Evolutionary conservation across 2,113 vertebrate species (phyloP).

Genomic region (Garra rufa): DNA sequence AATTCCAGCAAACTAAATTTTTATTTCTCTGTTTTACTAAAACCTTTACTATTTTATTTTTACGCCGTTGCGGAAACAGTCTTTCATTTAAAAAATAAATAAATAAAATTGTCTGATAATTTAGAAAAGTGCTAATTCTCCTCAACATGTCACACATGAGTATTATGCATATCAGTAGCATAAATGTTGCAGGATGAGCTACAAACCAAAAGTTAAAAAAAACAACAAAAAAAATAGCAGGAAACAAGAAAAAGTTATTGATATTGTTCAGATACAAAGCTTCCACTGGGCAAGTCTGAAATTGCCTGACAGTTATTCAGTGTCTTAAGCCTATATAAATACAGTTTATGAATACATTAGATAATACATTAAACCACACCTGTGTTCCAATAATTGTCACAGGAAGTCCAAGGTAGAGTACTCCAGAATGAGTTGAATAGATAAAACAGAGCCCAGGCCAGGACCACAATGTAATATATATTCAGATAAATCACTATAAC

Average conservation of each 20-base stretch:
- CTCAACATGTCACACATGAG: background rate
- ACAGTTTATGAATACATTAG: background rate
- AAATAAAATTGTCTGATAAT: background rate
- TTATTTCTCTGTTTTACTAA: too few relatives aligned
- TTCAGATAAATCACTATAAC: conserved; percentile 86
- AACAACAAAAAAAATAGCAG: background rate
- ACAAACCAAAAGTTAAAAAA: background rate
- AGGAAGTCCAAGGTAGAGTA: conserved; percentile 88
- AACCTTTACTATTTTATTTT: background rate
- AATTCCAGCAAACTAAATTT: too few relatives aligned
- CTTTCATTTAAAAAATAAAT: background rate
- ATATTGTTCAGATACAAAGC: background rate
- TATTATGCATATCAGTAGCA: background rate
- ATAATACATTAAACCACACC: conserved; percentile 66
- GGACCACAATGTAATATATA: conserved; percentile 89
- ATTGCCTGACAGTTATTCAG: background rate
- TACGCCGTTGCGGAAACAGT: background rate
- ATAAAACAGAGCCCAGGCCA: conserved; percentile 92
- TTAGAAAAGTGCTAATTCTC: background rate
- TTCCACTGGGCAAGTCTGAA: background rate
- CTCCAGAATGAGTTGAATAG: conserved; percentile 84
- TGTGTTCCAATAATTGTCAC: conserved; percentile 89
- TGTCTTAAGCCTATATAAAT: background rate
- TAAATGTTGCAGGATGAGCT: background rate
- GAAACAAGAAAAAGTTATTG: background rate